A percentile compares a stretch with the other conserved stretches of the same genome.
Conservation (phyloP, 2,113 vertebrate species). For the Lophura nycthemera region DNA sequence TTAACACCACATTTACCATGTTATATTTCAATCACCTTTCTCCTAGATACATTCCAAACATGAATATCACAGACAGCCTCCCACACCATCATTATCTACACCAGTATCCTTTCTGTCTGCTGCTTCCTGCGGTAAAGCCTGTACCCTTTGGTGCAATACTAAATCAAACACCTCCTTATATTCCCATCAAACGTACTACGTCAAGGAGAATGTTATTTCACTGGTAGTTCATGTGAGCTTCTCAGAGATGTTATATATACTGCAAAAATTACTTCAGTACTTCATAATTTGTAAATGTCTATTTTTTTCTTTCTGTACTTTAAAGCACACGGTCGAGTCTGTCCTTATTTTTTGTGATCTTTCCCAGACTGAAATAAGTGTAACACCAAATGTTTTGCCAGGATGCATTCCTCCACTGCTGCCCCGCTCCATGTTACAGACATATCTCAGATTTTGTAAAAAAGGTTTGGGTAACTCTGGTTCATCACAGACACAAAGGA, state of each 20-base stretch:
- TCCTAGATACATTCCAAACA: conserved; percentile 41
- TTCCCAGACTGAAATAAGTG: not conserved
- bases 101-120: conserved; percentile 13
- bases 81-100: conserved; percentile 25
- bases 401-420: not conserved
- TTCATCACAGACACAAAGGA: not conserved
- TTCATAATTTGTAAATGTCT: not conserved
- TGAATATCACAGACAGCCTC: conserved; percentile 25
- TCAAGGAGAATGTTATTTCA: conserved; percentile 17
- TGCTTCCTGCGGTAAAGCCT: not conserved
- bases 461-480: not conserved
- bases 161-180: not conserved
- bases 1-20: not conserved
- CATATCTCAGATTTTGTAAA: not conserved
- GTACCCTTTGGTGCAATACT: not conserved
- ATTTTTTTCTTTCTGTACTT: not conserved
- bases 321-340: not conserved
- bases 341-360: not conserved
- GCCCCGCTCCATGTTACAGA: not conserved
- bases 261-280: conserved; percentile 11
- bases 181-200: conserved; percentile 14
- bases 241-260: not conserved
- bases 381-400: not conserved
- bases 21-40: not conserved
- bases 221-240: not conserved